Percentiles rank a stretch among this genome's conserved stretches.
Conservation (phyloP, 1,140 invertebrate species). For the Coboldia fuscipes region DNA sequence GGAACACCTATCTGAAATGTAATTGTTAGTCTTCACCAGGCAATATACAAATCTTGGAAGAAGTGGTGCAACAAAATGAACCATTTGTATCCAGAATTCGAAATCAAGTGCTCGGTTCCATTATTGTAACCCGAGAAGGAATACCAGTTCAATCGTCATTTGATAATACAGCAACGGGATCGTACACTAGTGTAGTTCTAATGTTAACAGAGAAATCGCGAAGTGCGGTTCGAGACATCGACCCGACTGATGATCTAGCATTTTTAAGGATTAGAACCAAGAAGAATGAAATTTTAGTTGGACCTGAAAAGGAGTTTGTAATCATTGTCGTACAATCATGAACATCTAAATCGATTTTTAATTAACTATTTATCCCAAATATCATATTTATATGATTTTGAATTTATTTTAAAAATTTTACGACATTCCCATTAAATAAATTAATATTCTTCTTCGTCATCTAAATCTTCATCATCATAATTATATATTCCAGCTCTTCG, state of each 20-base stretch:
- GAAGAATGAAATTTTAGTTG: slow-evolving; percentile 16
- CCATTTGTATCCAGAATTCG: background rate
- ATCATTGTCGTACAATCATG: slow-evolving; percentile 14
- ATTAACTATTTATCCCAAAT: too few relatives aligned
- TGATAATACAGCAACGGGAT: background rate
- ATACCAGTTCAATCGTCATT: background rate
- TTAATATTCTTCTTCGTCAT: too few relatives aligned
- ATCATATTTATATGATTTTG: too few relatives aligned
- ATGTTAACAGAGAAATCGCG: slow-evolving; percentile 8
- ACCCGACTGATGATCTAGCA: slow-evolving; percentile 10
- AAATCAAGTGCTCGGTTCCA: background rate
- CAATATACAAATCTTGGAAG: too few relatives aligned
- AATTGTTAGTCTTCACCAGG: too few relatives aligned
- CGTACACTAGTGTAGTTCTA: slow-evolving; percentile 5
- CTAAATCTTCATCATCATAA: too few relatives aligned
- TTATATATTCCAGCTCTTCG: too few relatives aligned
- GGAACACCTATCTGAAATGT: too few relatives aligned
- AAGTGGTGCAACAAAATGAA: background rate
- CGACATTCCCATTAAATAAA: too few relatives aligned
- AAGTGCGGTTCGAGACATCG: slow-evolving; percentile 13
- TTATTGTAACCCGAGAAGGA: background rate
- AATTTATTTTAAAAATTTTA: too few relatives aligned
- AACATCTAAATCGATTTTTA: too few relatives aligned
- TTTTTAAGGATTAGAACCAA: slow-evolving; percentile 12
- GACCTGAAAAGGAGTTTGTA: slow-evolving; percentile 15